These are phyloP conservation scores for Xanthia icteritia DNA, from an alignment of 2,888 invertebrate genomes.

Conservation along the genomic window DNA sequence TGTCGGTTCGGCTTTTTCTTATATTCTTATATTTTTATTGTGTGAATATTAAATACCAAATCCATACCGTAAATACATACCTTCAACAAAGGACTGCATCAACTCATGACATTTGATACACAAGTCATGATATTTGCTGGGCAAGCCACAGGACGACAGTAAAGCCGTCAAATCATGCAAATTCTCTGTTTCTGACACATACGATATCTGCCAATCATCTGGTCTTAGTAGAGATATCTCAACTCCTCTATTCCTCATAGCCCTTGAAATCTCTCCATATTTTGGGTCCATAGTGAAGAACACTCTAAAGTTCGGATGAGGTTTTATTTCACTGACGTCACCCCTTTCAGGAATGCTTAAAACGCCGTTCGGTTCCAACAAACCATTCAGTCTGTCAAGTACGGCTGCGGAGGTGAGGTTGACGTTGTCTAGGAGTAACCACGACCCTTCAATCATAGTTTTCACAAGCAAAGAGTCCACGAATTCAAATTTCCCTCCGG, in stretches of 20 bases:
- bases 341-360: slow-evolving; percentile 98
- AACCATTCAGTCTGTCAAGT: slow-evolving; percentile 98
- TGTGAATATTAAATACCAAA: not conserved
- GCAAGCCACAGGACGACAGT: slow-evolving; percentile 83
- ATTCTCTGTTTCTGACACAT: slow-evolving; percentile 80
- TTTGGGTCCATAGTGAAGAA: slow-evolving; percentile 98
- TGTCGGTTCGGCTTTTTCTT: no score
- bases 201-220: slow-evolving; percentile 77
- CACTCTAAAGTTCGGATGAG: slow-evolving; percentile 97
- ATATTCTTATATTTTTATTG: no score
- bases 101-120: slow-evolving; percentile 83
- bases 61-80: slow-evolving; percentile 73
- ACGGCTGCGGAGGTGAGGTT: slow-evolving; percentile 99
- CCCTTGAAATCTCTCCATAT: slow-evolving; percentile 98
- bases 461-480: slow-evolving; percentile 96
- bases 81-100: slow-evolving; percentile 85
- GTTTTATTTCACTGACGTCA: slow-evolving; percentile 94
- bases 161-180: slow-evolving; percentile 85
- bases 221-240: slow-evolving; percentile 92
- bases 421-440: slow-evolving; percentile 97
- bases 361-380: slow-evolving; percentile 97
- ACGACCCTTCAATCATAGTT: slow-evolving; percentile 95
- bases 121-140: slow-evolving; percentile 79
- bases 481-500: slow-evolving; percentile 98
- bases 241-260: slow-evolving; percentile 99